Conservation (phyloP, 2,797 vertebrate genomes). For the Cuniculus paca region DNA sequence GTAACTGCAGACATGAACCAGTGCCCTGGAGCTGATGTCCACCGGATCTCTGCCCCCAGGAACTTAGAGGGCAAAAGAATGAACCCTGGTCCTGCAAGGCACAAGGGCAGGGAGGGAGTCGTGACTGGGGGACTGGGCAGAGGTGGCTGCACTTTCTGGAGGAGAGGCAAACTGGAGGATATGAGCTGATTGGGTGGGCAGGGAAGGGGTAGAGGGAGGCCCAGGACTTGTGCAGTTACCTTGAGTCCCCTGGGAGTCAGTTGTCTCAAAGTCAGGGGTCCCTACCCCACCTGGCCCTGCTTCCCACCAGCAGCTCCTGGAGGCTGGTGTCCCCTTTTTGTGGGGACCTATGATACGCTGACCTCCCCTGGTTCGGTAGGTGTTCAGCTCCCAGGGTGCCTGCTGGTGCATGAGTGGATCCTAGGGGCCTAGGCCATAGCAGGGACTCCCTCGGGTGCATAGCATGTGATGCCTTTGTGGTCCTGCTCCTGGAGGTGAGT, state of each 20-base stretch:
- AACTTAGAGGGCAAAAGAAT: background rate
- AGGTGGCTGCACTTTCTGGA: background rate
- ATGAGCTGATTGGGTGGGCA: background rate
- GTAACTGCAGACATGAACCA: background rate
- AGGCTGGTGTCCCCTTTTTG: background rate
- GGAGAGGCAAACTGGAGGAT: background rate
- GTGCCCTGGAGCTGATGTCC: background rate
- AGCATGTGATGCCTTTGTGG: slow-evolving; percentile 94
- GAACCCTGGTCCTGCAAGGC: background rate
- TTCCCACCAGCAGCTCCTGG: background rate
- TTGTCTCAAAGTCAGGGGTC: background rate
- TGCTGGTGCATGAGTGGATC: background rate
- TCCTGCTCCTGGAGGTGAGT: slow-evolving; percentile 96
- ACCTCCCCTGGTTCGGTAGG: background rate
- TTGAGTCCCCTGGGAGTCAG: background rate
- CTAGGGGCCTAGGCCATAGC: background rate
- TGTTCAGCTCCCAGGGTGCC: background rate
- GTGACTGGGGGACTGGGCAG: background rate
- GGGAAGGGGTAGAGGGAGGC: background rate
- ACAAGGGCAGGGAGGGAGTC: background rate
- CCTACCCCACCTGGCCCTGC: too few relatives aligned
- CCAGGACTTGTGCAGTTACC: background rate
- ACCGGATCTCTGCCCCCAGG: background rate
- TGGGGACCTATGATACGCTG: background rate
- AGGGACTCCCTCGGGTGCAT: slow-evolving; percentile 95